Base-by-base conservation (phyloP, 2,888 invertebrate species). In the Eupithecia tripunctaria region DNA sequence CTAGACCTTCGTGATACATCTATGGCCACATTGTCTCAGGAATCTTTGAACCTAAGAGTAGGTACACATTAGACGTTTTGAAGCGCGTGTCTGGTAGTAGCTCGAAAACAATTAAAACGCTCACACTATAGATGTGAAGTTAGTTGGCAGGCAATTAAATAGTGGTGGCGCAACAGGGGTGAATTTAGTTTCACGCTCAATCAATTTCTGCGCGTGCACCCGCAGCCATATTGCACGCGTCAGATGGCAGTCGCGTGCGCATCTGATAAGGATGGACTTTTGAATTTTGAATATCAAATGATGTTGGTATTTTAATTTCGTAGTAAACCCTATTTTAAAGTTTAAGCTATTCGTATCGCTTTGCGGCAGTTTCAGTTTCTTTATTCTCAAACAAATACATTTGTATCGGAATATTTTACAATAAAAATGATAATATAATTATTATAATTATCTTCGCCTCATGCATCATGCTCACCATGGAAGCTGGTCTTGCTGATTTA, bases 181-280 rank as follows among this genome's bases (percentile, higher is more conserved):
- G 94, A 91, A 94, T 94, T 90, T 94, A 82, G 91, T 94, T 94
- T 93, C 92, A 94, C 93, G 94, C 90, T 93, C 94, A 93, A 94
- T 94, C 93, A 92, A 93, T 90, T 93, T 91, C 88, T 85, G 92
- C 93, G 92, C 92, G 90, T 88, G 92, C 87, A 84, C 92, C 93
- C 93, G 91, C 90, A 92, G 91, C 92, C 94, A 94, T 93, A 94
- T 93, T 94, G 94, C 93, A 92, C 93, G 91, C 93, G 94, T 92
- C 94, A 93, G 89, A 91, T 93, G 93, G 90, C 86, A 80, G 88
- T 91, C 87, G 89, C 80, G 78, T 67, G 74, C 72, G 74, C 78
- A 77, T 76, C 77, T 76, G 82, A 82, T 82, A 83, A 79, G 60
- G 76, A 77, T 82, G 87, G 84, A 86, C 85, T 87, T 86, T 86